A percentile compares a stretch with the other conserved stretches of the same genome.
phyloP scores from a whole-genome alignment of 2,888 invertebrate genomes.

The Camptogramma bilineatum region DNA sequence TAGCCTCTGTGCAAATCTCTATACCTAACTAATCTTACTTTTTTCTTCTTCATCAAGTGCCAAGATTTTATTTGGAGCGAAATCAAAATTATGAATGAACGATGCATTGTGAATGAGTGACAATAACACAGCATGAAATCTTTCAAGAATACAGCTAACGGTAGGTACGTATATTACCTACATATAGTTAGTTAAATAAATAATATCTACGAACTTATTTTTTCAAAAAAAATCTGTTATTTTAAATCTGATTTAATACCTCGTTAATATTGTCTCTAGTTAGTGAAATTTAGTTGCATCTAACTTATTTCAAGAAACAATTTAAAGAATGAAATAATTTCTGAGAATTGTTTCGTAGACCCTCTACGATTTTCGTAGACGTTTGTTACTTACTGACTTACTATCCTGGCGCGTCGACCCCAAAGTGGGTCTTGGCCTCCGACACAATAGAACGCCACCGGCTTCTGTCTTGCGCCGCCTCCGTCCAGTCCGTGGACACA shows the following conservation, averaged over 20 bases:
- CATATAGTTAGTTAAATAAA: background rate
- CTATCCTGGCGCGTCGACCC: too few relatives aligned
- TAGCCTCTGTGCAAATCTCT: too few relatives aligned
- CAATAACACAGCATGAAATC: slow-evolving; percentile 48
- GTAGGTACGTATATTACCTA: background rate
- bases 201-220: background rate
- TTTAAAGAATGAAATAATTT: background rate
- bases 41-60: slow-evolving; percentile 16
- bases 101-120: slow-evolving; percentile 46
- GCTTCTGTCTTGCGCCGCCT: too few relatives aligned
- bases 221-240: too few relatives aligned
- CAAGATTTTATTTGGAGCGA: slow-evolving; percentile 24
- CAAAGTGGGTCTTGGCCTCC: too few relatives aligned
- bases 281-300: too few relatives aligned
- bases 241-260: too few relatives aligned
- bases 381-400: too few relatives aligned
- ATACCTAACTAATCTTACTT: too few relatives aligned
- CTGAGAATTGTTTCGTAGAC: background rate
- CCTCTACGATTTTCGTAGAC: background rate
- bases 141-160: background rate
- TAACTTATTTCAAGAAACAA: background rate
- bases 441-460: too few relatives aligned
- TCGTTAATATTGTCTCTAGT: too few relatives aligned
- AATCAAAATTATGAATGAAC: slow-evolving; percentile 41
- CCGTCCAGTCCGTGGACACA: too few relatives aligned